phyloP scores from a whole-genome alignment of 2,113 vertebrate genomes.

The Cavia aperea region DNA sequence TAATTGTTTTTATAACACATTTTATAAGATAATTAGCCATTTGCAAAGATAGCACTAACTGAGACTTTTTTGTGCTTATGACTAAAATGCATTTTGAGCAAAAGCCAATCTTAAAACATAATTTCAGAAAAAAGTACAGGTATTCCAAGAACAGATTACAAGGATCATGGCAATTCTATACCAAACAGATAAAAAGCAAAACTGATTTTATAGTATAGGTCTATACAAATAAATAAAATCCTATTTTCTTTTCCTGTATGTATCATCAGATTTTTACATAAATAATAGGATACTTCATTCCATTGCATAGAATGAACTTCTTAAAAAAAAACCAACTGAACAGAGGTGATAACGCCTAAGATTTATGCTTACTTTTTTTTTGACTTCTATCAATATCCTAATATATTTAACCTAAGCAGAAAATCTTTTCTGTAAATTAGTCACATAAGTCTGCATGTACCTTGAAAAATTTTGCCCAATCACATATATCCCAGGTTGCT shows the following conservation, averaged over 20 bases:
- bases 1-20: constrained; percentile 32
- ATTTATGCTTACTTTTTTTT: constrained; percentile 16
- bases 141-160: no score
- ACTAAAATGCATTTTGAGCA: no score
- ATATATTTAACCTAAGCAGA: neutral
- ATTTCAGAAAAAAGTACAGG: no score
- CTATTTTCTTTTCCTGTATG: neutral
- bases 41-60: neutral
- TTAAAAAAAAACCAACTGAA: neutral
- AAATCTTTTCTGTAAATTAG: neutral
- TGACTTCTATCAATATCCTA: neutral
- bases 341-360: neutral
- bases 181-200: no score
- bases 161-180: no score
- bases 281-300: neutral
- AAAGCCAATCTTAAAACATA: no score
- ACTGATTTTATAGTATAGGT: no score
- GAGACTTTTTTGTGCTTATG: no score
- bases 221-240: no score
- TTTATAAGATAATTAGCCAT: constrained; percentile 4
- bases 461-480: constrained; percentile 46
- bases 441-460: neutral
- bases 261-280: neutral
- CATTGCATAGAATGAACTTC: neutral
- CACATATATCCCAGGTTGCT: constrained; percentile 99